These are phyloP conservation scores for Anguilla marmorata DNA, from an alignment of 2,797 vertebrate genomes.

Conservation along the genomic window DNA sequence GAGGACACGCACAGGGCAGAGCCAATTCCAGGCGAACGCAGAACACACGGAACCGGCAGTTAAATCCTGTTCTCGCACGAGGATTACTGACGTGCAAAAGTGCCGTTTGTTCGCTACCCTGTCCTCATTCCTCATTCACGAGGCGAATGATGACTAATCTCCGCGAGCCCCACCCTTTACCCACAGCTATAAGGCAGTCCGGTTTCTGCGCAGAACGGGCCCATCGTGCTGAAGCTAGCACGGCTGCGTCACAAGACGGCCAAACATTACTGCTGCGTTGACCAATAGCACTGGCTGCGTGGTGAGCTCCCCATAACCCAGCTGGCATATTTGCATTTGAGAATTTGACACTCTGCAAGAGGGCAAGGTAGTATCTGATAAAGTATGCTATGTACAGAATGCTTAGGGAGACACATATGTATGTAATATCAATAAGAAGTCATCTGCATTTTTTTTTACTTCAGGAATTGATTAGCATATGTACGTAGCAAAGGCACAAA, in stretches of 20 bases:
- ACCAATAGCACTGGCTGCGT: not conserved
- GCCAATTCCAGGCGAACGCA: not conserved
- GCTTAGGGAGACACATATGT: not conserved
- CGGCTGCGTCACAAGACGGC: not conserved
- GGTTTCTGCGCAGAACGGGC: not conserved
- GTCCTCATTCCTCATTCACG: slow-evolving; percentile 44
- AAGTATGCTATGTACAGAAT: not conserved
- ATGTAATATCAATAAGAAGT: not conserved
- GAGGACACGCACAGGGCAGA: not conserved
- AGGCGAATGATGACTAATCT: slow-evolving; percentile 64
- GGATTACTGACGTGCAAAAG: not conserved
- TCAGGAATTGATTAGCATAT: too few species aligned
- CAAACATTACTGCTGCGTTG: not conserved
- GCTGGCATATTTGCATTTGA: not conserved
- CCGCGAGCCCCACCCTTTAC: slow-evolving; percentile 56
- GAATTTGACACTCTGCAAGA: not conserved
- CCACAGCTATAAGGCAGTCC: slow-evolving; percentile 44
- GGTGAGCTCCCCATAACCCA: not conserved
- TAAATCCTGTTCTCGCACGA: not conserved
- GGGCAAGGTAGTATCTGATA: not conserved
- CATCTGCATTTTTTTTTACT: too few species aligned
- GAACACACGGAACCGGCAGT: not conserved
- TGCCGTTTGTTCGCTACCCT: not conserved
- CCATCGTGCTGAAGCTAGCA: not conserved
- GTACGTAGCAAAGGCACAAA: too few species aligned